Base-by-base conservation (phyloP, 2,888 invertebrate genomes). In the Hemithea aestivaria region DNA sequence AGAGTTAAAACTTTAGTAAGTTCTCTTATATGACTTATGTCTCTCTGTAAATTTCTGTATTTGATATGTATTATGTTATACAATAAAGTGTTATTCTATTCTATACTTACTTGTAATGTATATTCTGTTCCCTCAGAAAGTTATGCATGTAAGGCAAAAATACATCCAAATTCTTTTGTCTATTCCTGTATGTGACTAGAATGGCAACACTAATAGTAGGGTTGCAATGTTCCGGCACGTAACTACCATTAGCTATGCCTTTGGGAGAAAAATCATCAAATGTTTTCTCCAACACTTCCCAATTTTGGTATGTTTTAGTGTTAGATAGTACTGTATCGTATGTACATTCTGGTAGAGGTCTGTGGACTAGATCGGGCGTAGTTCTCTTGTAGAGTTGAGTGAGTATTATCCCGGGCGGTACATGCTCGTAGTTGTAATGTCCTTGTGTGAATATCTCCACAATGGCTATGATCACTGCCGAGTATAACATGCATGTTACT, bases 91-190 rank as follows among this genome's bases (percentile, higher is more conserved):
- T n/a, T n/a, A n/a, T n/a, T n/a, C n/a, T n/a, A n/a, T n/a, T n/a
- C n/a, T 4, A 16, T 27, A 70, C 77, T 73, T 48, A 85, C 87
- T 75, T 80, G 73, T 97, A 97, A 67, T 95, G 93, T 21, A 97
- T 89, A 53, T 92, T 89, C 70, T 97, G 97, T 40, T 90, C 88
- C 53, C 94, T 93, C 41, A 97, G 82, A 73, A 94, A 96, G 29
- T 92, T 91, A 73, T 97, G 97, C 81, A 97, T 95, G 59, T 96
- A 95, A 35, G 92, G 92, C 43, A 96, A 80, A 68, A 97, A 96
- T 41, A 91, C 82, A 30, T 91, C 88, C 8, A 97, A 76, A 58
- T 97, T 96, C 2, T 88, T 78, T 51, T 91, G 89, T 27, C 97
- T 88, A 57, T 95, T 92, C 34, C 96, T 89, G 45, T 90, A 90